Conservation (phyloP, 2,797 vertebrate genomes). For the Chaetophractus vellerosus region DNA sequence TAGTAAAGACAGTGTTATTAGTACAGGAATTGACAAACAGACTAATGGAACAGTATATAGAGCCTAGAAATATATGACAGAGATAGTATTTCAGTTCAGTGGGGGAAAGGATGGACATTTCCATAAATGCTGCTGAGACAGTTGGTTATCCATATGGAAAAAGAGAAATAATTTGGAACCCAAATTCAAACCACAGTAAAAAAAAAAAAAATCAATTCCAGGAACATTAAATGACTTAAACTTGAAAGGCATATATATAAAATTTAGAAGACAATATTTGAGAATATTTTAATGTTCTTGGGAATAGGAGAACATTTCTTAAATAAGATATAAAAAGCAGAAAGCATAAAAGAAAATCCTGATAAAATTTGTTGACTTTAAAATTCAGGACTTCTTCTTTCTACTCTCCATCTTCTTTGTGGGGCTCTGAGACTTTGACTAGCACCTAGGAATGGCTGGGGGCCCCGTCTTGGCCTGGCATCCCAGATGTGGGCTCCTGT, state of each 20-base stretch:
- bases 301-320: background rate
- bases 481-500: background rate
- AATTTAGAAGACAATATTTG: slow-evolving; percentile 49
- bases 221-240: slow-evolving; percentile 37
- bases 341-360: background rate
- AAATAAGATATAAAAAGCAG: background rate
- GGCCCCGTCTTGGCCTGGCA: background rate
- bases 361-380: background rate
- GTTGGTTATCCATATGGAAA: slow-evolving; percentile 45
- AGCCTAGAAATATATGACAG: background rate
- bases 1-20: background rate
- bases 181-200: slow-evolving; percentile 37
- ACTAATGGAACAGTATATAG: background rate
- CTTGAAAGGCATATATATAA: background rate
- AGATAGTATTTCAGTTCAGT: slow-evolving; percentile 6
- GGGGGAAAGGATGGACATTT: background rate
- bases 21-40: background rate
- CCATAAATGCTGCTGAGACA: slow-evolving; percentile 36
- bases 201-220: slow-evolving; percentile 39
- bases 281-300: slow-evolving; percentile 20
- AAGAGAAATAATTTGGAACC: slow-evolving; percentile 33
- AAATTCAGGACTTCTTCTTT: background rate
- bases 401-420: background rate
- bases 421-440: background rate
- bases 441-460: background rate